Percentiles rank a stretch among this genome's conserved stretches.
phyloP scores from a whole-genome alignment of 2,797 vertebrate species.

The Anas bahamensis region DNA sequence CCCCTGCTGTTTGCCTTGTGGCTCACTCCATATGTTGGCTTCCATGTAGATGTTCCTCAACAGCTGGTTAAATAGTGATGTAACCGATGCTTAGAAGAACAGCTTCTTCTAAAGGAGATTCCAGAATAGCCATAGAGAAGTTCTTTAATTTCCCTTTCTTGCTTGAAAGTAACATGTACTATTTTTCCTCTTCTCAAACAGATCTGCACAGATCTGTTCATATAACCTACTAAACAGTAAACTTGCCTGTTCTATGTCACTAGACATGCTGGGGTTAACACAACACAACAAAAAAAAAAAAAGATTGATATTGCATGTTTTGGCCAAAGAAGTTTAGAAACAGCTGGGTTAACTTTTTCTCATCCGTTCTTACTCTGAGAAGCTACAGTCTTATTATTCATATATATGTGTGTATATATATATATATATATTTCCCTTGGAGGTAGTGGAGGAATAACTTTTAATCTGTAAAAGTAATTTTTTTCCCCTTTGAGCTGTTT shows the following conservation, averaged over 20 bases:
- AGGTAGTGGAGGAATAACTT: not conserved
- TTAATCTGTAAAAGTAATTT: not conserved
- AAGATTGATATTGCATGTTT: not conserved
- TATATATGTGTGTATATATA: not conserved
- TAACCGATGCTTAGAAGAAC: not conserved
- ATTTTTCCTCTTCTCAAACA: not conserved
- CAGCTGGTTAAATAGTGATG: not conserved
- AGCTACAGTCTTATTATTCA: not conserved
- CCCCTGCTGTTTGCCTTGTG: not conserved
- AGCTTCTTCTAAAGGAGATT: not conserved
- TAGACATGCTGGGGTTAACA: not conserved
- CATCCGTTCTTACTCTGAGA: not conserved
- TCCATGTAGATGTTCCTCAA: not conserved
- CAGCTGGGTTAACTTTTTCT: not conserved
- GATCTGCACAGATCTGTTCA: not conserved
- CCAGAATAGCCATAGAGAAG: not conserved
- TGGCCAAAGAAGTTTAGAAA: not conserved
- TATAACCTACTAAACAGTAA: not conserved
- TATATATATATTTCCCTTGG: not conserved
- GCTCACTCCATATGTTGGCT: fast-evolving
- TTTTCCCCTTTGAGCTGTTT: not conserved
- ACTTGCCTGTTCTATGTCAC: not conserved
- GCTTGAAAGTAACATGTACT: not conserved
- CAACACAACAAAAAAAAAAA: not conserved
- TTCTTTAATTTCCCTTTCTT: not conserved